Evolutionary conservation across 2,797 vertebrate genomes (phyloP).

Genomic region (Anisognathus igniventris): DNA sequence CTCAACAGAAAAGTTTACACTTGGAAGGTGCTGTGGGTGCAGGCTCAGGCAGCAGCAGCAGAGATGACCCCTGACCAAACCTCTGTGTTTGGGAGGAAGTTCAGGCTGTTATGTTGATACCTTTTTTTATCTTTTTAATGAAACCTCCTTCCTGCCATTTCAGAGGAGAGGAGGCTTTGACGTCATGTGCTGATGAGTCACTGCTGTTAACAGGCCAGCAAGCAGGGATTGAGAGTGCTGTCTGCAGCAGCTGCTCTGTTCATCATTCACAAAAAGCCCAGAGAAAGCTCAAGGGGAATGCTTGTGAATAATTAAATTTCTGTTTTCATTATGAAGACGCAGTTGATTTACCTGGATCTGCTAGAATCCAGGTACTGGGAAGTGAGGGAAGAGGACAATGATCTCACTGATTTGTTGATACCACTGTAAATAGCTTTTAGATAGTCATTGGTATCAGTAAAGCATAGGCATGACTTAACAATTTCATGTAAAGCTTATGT

Average conservation of each 20-base stretch:
- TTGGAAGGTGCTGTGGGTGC: not conserved
- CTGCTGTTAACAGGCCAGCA: conserved; percentile 59
- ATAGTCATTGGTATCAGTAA: not conserved
- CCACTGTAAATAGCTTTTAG: not conserved
- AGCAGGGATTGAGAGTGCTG: conserved; percentile 56
- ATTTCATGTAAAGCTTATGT: not conserved
- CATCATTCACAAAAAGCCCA: conserved; percentile 74
- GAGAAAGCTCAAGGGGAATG: conserved; percentile 69
- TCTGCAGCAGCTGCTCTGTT: conserved; percentile 70
- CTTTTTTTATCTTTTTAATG: conserved; percentile 63
- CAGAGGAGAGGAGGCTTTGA: conserved; percentile 63
- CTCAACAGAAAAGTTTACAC: not conserved
- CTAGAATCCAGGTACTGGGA: conserved; percentile 18
- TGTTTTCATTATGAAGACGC: conserved; percentile 65
- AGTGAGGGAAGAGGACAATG: not conserved
- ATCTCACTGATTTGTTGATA: not conserved
- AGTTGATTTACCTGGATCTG: conserved; percentile 48
- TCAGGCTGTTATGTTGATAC: conserved; percentile 49
- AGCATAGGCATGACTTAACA: not conserved
- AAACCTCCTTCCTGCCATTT: conserved; percentile 65
- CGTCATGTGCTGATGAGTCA: conserved; percentile 75
- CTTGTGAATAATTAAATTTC: conserved; percentile 77
- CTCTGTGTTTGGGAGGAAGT: conserved; percentile 55
- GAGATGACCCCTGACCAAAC: conserved; percentile 10
- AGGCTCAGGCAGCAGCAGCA: not conserved